phyloP scores from a whole-genome alignment of 2,113 vertebrate genomes.

The Cyprinodon tularosa region DNA sequence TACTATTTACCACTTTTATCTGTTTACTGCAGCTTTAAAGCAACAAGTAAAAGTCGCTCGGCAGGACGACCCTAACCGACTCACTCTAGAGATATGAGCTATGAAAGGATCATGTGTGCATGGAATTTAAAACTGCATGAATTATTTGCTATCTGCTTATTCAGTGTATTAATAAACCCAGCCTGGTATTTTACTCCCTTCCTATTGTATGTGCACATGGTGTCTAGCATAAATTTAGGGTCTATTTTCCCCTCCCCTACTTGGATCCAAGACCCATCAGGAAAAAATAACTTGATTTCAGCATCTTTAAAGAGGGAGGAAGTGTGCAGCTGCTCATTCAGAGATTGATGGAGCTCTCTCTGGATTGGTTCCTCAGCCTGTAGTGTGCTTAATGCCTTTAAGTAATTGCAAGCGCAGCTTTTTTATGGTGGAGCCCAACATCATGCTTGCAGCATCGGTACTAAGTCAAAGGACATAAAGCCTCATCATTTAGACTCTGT shows the following conservation, averaged over 20 bases:
- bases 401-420: slow-evolving; percentile 55
- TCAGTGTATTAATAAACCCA: not conserved
- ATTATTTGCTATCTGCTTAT: not conserved
- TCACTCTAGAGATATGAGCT: not conserved
- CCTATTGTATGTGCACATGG: not conserved
- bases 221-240: slow-evolving; percentile 17
- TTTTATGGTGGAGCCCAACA: slow-evolving; percentile 17
- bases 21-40: not conserved
- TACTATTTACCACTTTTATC: not conserved
- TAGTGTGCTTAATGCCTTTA: slow-evolving; percentile 51
- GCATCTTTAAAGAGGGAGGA: slow-evolving; percentile 30
- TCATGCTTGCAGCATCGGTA: slow-evolving; percentile 13
- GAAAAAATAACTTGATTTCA: slow-evolving; percentile 39
- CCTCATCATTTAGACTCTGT: slow-evolving; percentile 16
- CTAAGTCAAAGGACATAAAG: slow-evolving; percentile 26
- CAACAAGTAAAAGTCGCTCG: not conserved
- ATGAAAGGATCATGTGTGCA: not conserved
- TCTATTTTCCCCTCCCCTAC: slow-evolving; percentile 18
- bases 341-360: slow-evolving; percentile 30
- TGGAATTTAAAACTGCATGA: slow-evolving; percentile 8
- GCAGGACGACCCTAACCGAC: not conserved
- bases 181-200: not conserved
- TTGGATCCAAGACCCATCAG: slow-evolving; percentile 23
- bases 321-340: slow-evolving; percentile 18
- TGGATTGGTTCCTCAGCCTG: slow-evolving; percentile 12